phyloP scores from a whole-genome alignment of 2,113 vertebrate genomes.

The Microcebus tavaratra region DNA sequence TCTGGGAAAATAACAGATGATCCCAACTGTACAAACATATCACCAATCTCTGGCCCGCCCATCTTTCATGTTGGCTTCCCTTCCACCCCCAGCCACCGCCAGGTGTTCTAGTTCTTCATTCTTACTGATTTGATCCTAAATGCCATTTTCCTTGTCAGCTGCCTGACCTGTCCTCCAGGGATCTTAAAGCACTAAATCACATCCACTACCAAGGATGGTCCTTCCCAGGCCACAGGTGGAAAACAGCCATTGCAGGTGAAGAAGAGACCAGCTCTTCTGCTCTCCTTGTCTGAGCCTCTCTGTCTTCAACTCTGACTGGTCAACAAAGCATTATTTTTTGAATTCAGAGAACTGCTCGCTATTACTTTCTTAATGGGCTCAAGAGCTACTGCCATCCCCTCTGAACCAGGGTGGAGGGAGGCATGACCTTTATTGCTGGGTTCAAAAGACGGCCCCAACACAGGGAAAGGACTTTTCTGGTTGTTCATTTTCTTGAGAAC shows the following conservation, averaged over 20 bases:
- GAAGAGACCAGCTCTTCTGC: background rate
- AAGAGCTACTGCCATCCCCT: background rate
- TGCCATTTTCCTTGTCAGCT: background rate
- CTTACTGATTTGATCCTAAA: background rate
- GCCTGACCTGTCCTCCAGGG: background rate
- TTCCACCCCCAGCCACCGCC: accelerated
- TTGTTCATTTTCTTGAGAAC: background rate
- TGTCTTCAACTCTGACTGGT: background rate
- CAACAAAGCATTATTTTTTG: background rate
- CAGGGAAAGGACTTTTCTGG: background rate
- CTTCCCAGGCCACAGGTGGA: background rate
- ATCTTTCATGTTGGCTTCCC: background rate
- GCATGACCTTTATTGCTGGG: background rate
- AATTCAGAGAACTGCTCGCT: background rate
- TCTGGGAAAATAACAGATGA: background rate
- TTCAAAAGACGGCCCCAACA: background rate
- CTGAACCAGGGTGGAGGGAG: background rate
- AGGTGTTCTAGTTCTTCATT: background rate
- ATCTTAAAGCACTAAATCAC: conserved; percentile 25
- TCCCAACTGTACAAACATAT: background rate
- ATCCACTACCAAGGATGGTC: background rate
- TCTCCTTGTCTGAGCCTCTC: background rate
- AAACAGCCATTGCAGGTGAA: background rate
- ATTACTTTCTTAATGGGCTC: background rate
- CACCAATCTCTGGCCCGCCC: background rate